These are phyloP conservation scores for Molossus alvarezi DNA, from an alignment of 2,797 vertebrate species.

Conservation along the genomic window DNA sequence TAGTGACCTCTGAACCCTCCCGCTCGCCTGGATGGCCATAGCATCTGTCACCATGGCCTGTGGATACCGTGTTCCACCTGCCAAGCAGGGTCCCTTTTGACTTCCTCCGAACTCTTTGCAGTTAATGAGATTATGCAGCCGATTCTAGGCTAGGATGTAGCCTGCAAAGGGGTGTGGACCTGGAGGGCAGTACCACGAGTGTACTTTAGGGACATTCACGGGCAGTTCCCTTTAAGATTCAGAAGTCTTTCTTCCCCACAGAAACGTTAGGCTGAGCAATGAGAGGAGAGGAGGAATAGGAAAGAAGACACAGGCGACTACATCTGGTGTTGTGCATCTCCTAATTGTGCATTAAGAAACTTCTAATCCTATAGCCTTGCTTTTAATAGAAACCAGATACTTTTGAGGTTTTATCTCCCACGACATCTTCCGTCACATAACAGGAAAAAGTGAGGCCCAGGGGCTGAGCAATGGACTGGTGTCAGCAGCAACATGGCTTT, in stretches of 20 bases:
- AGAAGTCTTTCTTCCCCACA: not conserved
- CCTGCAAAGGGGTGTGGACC: not conserved
- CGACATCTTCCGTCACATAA: not conserved
- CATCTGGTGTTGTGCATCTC: conserved; percentile 52
- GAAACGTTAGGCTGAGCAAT: conserved; percentile 15
- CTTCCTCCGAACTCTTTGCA: not conserved
- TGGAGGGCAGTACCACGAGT: not conserved
- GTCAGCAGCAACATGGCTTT: not conserved
- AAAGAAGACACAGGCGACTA: conserved; percentile 4
- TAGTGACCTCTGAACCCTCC: not conserved
- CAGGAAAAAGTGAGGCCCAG: not conserved
- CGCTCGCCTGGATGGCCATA: not conserved
- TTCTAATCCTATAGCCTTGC: conserved; percentile 65
- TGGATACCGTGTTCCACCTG: not conserved
- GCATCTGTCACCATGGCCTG: not conserved
- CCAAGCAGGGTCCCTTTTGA: not conserved
- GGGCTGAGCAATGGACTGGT: not conserved
- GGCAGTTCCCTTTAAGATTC: not conserved
- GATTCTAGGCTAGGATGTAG: not conserved
- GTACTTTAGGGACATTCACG: not conserved
- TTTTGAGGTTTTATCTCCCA: conserved; percentile 68
- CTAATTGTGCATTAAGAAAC: conserved; percentile 60
- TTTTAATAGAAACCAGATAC: conserved; percentile 76
- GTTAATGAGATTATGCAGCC: not conserved
- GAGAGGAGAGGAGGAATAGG: not conserved